phyloP scores from a whole-genome alignment of 2,888 invertebrate genomes.

The Halocaridina rubra region DNA sequence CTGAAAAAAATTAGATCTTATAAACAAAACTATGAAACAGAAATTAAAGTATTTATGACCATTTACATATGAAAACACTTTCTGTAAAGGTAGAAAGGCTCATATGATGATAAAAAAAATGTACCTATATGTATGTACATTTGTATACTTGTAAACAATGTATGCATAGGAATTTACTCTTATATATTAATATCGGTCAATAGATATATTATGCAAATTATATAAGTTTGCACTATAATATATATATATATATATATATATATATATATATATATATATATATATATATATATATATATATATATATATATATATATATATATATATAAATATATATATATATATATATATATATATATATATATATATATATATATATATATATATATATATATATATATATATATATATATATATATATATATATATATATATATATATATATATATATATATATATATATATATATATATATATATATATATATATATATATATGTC shows the following conservation, averaged over 20 bases:
- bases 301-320: not conserved
- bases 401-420: not conserved
- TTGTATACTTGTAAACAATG: not conserved
- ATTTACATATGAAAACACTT: not conserved
- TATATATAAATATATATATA: not conserved
- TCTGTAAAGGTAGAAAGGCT: not conserved
- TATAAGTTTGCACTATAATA: too few species aligned
- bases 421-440: not conserved
- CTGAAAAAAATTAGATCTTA: not conserved
- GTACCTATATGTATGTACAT: not conserved
- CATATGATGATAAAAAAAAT: not conserved
- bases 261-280: too few species aligned
- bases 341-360: not conserved
- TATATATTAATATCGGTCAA: too few species aligned
- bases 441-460: not conserved
- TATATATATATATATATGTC: not conserved
- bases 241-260: too few species aligned
- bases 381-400: not conserved
- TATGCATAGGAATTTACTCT: too few species aligned
- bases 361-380: too few species aligned
- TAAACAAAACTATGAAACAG: not conserved
- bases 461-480: not conserved
- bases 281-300: too few species aligned
- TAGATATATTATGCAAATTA: too few species aligned
- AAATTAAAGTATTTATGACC: too few species aligned